Base-by-base conservation (phyloP, 2,113 vertebrate genomes). In the Rattus rattus region DNA sequence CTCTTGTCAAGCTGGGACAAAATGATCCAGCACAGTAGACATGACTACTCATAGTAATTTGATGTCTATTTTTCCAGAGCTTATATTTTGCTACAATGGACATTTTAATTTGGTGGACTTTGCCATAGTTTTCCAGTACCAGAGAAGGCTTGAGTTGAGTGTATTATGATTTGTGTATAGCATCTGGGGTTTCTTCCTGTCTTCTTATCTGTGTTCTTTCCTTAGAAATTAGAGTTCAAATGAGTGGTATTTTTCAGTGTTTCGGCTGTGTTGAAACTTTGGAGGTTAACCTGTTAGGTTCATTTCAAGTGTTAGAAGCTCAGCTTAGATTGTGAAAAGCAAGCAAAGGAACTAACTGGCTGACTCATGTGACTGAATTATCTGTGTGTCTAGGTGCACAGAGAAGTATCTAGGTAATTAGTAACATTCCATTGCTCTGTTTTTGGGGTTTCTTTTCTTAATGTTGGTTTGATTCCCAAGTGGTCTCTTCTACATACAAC, bases 41-140 rank as follows among this genome's bases (percentile, higher is more conserved):
- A 36, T n/a, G 2, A 59, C 10, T 69, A 30, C 26, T 63, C 49
- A 67, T 52, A 43, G 76, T 86, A 92, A 81, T 70, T 95, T 86
- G 10, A 49, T 90, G 73, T 86, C 13, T 95, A 65, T 39, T 92
- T 70, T 94, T 95, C 39, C 22, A 93, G 86, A 70, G 39, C 14
- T 22, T 90, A 49, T 86, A 12, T 86, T 92, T 94, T 95, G 54
- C 36, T 86, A 63, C 30, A 30, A 5, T 70, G 69, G 69, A 16
- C 54, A 12, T 91, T 91, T 95, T 84, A 73, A 80, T 91, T 90
- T 92, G 70, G 20, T 95, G 26, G 54, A 69, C 54, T 47, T 54
- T 52, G 61, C 4, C 72, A 3, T 24, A 88, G 26, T 73, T 95
- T 97, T 90, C 90, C 33, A 52, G 26, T 56, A 80, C 17, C 30